phyloP scores from a whole-genome alignment of 1,140 invertebrate species.

The Diuraphis noxia region DNA sequence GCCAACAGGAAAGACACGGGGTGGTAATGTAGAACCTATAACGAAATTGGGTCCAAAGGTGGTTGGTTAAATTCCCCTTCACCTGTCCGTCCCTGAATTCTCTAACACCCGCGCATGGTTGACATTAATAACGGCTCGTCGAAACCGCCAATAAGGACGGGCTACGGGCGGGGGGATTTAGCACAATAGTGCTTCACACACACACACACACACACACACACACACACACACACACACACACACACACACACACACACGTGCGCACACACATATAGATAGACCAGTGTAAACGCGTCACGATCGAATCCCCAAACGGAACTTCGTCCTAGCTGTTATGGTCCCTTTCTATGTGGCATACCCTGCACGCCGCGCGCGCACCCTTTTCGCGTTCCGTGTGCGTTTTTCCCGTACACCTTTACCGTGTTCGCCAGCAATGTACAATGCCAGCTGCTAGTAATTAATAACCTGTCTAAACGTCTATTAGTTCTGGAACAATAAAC shows the following conservation, averaged over 20 bases:
- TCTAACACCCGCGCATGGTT: background rate
- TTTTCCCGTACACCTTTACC: background rate
- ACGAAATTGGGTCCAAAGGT: slow-evolving; percentile 28
- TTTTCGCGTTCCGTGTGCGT: background rate
- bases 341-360: background rate
- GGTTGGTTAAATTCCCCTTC: slow-evolving; percentile 28
- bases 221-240: background rate
- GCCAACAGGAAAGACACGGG: background rate
- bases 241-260: background rate
- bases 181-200: background rate
- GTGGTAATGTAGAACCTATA: slow-evolving; percentile 15
- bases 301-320: slow-evolving; percentile 28
- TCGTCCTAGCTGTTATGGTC: background rate
- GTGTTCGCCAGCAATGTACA: background rate
- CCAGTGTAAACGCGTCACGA: slow-evolving; percentile 7
- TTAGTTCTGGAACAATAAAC: slow-evolving; percentile 40
- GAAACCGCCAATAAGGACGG: slow-evolving; percentile 6
- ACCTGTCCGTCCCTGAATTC: background rate
- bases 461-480: slow-evolving; percentile 38
- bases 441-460: slow-evolving; percentile 18
- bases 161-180: background rate
- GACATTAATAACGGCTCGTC: slow-evolving; percentile 43
- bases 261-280: background rate
- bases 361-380: no score
- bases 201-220: background rate